These are phyloP conservation scores for Sussaba pulchella DNA, from an alignment of 2,888 invertebrate genomes.

Conservation along the genomic window DNA sequence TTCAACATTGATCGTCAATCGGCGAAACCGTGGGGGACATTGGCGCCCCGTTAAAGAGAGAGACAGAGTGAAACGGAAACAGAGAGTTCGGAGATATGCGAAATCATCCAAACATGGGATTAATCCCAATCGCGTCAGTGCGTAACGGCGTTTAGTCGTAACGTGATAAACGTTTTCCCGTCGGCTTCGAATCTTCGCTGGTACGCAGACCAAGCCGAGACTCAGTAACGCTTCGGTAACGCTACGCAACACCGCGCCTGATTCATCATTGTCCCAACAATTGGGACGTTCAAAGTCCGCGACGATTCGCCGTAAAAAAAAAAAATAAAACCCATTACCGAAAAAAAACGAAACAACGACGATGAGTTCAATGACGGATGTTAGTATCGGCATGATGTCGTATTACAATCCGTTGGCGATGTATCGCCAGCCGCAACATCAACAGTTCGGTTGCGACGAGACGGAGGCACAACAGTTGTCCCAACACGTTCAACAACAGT, in stretches of 20 bases:
- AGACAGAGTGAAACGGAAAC: too few relatives aligned
- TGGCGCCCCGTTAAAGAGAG: neutral
- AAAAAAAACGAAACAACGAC: neutral
- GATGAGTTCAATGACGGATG: constrained; percentile 71
- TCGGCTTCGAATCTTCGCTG: constrained; percentile 29
- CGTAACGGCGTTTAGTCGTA: constrained; percentile 51
- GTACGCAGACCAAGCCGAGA: neutral
- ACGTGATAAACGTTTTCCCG: constrained; percentile 43
- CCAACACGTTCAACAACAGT: constrained; percentile 66
- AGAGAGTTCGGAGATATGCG: neutral
- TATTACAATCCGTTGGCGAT: constrained; percentile 90
- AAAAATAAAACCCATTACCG: neutral
- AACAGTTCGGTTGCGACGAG: constrained; percentile 69
- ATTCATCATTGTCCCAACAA: too few relatives aligned
- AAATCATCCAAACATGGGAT: constrained; percentile 41
- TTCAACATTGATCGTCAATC: neutral
- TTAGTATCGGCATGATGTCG: constrained; percentile 87
- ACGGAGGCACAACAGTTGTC: constrained; percentile 54
- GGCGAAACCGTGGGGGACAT: neutral
- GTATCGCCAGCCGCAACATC: constrained; percentile 87
- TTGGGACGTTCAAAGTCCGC: too few relatives aligned
- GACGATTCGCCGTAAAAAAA: too few relatives aligned
- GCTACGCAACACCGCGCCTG: too few relatives aligned
- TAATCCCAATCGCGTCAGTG: constrained; percentile 46
- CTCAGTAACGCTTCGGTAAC: neutral